Conservation (phyloP, 2,888 invertebrate species). For the Pammene aurita region DNA sequence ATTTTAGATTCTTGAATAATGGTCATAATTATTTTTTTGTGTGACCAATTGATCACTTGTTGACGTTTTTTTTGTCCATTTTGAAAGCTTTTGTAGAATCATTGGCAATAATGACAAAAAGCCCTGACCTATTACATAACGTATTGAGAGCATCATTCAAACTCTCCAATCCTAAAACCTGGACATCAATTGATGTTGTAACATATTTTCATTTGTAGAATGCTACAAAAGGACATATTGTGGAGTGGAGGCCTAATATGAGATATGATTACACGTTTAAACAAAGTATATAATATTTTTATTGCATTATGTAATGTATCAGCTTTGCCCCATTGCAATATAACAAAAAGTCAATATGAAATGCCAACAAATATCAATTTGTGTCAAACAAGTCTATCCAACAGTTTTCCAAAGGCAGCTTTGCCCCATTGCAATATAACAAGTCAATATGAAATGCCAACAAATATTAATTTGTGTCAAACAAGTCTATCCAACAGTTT, state of each 20-base stretch:
- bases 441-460: too few species aligned
- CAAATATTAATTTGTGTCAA: too few species aligned
- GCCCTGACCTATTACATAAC: slow-evolving; percentile 37
- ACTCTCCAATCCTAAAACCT: not conserved
- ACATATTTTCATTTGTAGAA: not conserved
- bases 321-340: too few species aligned
- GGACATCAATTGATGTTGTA: not conserved
- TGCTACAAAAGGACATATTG: not conserved
- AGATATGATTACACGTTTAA: too few species aligned
- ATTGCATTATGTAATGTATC: too few species aligned
- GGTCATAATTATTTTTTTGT: not conserved
- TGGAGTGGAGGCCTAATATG: not conserved
- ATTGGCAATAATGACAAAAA: slow-evolving; percentile 40
- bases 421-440: too few species aligned
- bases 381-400: too few species aligned
- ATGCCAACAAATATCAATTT: too few species aligned
- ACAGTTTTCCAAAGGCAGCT: too few species aligned
- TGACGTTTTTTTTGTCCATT: not conserved
- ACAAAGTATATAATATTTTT: not conserved
- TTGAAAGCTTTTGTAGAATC: slow-evolving; percentile 28
- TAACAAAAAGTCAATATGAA: too few species aligned
- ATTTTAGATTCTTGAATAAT: slow-evolving; percentile 34
- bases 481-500: too few species aligned
- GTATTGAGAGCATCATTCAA: not conserved
- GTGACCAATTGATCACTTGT: slow-evolving; percentile 7